Base-by-base conservation (phyloP, 2,888 invertebrate genomes). In the Caenorhabditis panamensis region DNA sequence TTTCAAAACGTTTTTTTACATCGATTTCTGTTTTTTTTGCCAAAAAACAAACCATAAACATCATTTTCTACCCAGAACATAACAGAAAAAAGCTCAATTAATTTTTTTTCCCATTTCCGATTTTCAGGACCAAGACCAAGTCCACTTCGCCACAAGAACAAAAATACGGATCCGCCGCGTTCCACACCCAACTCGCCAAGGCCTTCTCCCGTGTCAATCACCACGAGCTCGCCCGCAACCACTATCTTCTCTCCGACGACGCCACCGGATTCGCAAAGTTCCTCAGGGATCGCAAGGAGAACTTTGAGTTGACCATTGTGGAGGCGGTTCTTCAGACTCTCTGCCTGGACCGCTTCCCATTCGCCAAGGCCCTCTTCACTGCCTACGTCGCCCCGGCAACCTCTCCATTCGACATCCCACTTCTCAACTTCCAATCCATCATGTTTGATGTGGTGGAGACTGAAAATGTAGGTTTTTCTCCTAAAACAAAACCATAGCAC, bases 341-440 rank as follows among this genome's bases (percentile, higher is more conserved):
- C 36, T 75, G 69, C n/a, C 59, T 80, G 24, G 79, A 80, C 28
- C 63, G 79, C 20, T 80, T 61, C 24, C 75, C 79, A 13, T 59
- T 66, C 28, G 75, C 79, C 1, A 37, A 37, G 0, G 41, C 31
- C 2, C 26, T 75, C n/a, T 80, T 80, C 66, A 53, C 18, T 3
- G 68, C 56, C 8, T 75, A 51, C n/a, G 58, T 53, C 24, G 28
- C 49, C 4, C 68, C 68, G 1, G 20, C 31, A 9, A 47, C 49
- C 6, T 58, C 31, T 18, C 73, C 68, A 8, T 80, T 54, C 56
- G 26, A 36, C 2, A 31, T 18, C 18, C 75, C 79, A 2, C 41
- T 80, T 13, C 47, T 69, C 49, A 80, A 80, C 47, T 75, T 80
- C 41, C 37, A 47, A 9, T 58, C 69, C 31, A 73, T 79, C 37